These are phyloP conservation scores for Cantharis lateralis DNA, from an alignment of 2,888 invertebrate genomes.

Conservation along the genomic window DNA sequence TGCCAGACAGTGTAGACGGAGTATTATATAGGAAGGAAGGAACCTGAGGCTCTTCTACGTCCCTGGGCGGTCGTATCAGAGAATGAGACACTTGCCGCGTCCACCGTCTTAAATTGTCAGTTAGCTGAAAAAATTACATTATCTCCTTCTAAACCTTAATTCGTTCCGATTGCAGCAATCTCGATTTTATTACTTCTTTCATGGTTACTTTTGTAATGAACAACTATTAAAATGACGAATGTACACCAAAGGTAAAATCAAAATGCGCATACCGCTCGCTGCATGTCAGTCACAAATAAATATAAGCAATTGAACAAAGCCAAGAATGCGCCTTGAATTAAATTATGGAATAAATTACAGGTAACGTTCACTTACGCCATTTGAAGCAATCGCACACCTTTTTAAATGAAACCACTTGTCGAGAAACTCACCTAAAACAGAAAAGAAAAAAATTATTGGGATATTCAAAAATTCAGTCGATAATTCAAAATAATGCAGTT, in stretches of 20 bases:
- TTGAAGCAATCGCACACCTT: slow-evolving; percentile 11
- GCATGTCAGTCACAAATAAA: slow-evolving; percentile 47
- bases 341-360: slow-evolving; percentile 41
- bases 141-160: slow-evolving; percentile 25
- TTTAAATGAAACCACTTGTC: slow-evolving; percentile 25
- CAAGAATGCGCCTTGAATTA: slow-evolving; percentile 49
- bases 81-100: slow-evolving; percentile 55
- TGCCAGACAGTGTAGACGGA: slow-evolving; percentile 57
- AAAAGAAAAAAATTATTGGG: slow-evolving; percentile 8
- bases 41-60: slow-evolving; percentile 50
- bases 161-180: slow-evolving; percentile 20
- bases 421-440: slow-evolving; percentile 43
- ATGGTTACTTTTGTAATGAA: neutral
- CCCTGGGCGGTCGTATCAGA: slow-evolving; percentile 54
- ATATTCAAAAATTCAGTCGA: neutral
- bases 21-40: slow-evolving; percentile 56
- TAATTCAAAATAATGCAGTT: slow-evolving; percentile 10
- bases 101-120: slow-evolving; percentile 53
- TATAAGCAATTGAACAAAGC: slow-evolving; percentile 47
- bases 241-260: slow-evolving; percentile 47
- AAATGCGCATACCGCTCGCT: slow-evolving; percentile 50
- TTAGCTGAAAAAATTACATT: slow-evolving; percentile 51
- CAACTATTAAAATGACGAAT: slow-evolving; percentile 49
- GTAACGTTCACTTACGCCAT: slow-evolving; percentile 41
- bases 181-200: slow-evolving; percentile 3